Evolutionary conservation across 1,140 invertebrate species (phyloP), one percentile per base, ranked within the genome.

Genomic region (Brachionus manjavacas): DNA sequence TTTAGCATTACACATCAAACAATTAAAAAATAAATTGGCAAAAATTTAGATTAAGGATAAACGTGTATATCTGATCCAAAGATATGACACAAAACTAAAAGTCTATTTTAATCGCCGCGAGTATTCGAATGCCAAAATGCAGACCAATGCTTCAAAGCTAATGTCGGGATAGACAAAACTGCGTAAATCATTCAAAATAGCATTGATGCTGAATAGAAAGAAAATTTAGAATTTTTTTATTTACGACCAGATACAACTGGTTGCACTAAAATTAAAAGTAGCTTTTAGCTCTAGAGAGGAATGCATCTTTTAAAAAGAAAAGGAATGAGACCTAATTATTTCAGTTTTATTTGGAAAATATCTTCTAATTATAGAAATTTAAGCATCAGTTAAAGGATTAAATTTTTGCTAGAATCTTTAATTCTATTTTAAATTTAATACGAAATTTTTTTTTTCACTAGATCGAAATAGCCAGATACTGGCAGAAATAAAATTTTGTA

Each of bases 271-370:
- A 68, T 60, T 60, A 68, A 68, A 68, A 68, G 31, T 39, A 31
- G 31, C 66, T 68, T 31, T 31, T 31, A 31, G 31, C 66, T 31
- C 66, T 39, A 35, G 23, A 68, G 14, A 68, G 66, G 66, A 68
- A 68, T 68, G 66, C 23, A 68, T 31, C 11, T 68, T 68, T 28
- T 68, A 68, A 23, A n/a, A 68, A 68, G 31, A 68, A 68, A 31
- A 68, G 66, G 66, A 68, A 68, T 68, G 66, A 68, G 31, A 31
- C 31, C 66, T 6, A 68, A 39, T 68, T 68, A 68, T 68, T 68
- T 68, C 25, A 39, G 66, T 68, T 68, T 68, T 68, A 68, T 68
- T 68, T 35, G 31, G 25, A 68, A 14, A 60, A 60, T 60, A 60
- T 35, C 31, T 68, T 68, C 31, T 68, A 31, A 31, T 31, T n/a